These are phyloP conservation scores for Crocodylus rhombifer DNA, from an alignment of 2,797 vertebrate genomes.

Conservation along the genomic window DNA sequence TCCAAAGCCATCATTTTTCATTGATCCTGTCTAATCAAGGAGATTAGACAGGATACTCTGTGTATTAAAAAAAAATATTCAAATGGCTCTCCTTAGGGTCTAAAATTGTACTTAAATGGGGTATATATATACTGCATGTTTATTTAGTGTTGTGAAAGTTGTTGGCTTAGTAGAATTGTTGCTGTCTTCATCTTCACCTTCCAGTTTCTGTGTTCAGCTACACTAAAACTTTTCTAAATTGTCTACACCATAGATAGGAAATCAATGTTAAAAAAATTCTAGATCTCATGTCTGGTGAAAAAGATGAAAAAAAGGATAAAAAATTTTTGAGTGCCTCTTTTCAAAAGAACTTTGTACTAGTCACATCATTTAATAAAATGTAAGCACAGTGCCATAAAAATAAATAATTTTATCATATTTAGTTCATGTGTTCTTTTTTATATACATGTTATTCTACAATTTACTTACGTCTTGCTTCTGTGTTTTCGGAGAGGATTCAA, in stretches of 20 bases:
- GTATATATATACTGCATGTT: not conserved
- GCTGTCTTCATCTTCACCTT: slow-evolving; percentile 25
- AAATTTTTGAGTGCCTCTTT: not conserved
- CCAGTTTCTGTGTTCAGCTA: not conserved
- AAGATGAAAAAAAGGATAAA: not conserved
- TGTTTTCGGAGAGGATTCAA: not conserved
- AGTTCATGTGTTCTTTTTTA: not conserved
- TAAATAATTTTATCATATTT: not conserved
- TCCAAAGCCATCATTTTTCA: not conserved
- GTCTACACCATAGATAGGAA: not conserved
- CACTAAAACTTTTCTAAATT: not conserved
- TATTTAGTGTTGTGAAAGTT: slow-evolving; percentile 28
- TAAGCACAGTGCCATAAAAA: not conserved
- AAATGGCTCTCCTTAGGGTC: not conserved
- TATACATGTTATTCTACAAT: too few species aligned
- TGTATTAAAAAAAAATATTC: not conserved
- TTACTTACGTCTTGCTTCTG: too few species aligned
- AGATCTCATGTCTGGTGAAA: not conserved
- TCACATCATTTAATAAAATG: not conserved
- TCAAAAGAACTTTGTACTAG: not conserved
- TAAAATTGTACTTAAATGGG: not conserved
- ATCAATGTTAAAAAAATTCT: not conserved
- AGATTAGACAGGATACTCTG: not conserved
- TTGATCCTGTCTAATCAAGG: not conserved
- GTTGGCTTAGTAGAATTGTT: slow-evolving; percentile 18